Conservation (phyloP, 2,797 vertebrate species). For the Ammospiza maritima region DNA sequence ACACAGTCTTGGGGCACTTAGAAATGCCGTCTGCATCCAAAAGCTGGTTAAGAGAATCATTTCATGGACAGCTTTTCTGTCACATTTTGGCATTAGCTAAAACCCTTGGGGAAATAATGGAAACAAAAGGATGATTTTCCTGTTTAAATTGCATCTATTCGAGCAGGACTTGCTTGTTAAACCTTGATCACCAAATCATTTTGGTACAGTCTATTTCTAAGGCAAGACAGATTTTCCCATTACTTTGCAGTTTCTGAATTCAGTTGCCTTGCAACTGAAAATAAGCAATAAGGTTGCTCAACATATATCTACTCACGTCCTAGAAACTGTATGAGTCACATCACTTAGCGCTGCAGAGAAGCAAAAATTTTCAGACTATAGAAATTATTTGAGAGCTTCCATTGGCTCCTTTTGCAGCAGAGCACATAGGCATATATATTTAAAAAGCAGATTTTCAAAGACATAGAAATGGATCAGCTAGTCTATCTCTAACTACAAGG, state of each 20-base stretch:
- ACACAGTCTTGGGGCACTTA: not conserved
- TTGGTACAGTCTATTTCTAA: not conserved
- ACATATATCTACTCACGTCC: not conserved
- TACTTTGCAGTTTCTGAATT: not conserved
- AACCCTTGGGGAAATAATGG: not conserved
- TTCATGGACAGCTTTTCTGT: constrained; percentile 6
- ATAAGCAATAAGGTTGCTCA: not conserved
- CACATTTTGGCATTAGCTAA: not conserved
- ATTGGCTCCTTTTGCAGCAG: not conserved
- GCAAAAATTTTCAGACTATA: not conserved
- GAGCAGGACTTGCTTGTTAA: constrained; percentile 16
- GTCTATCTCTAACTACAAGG: not conserved
- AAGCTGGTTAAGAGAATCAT: not conserved
- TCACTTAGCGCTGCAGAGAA: not conserved
- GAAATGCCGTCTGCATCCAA: not conserved
- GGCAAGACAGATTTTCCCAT: not conserved
- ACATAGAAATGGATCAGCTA: not conserved
- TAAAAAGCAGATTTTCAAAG: not conserved
- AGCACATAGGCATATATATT: not conserved
- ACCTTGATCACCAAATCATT: not conserved
- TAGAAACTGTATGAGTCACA: not conserved
- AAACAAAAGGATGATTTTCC: not conserved
- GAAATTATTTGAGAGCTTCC: not conserved
- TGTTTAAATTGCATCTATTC: not conserved
- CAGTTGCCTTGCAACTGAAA: not conserved